These are phyloP conservation scores for Troides oblongomaculatus DNA, from an alignment of 2,888 invertebrate genomes.

Conservation along the genomic window DNA sequence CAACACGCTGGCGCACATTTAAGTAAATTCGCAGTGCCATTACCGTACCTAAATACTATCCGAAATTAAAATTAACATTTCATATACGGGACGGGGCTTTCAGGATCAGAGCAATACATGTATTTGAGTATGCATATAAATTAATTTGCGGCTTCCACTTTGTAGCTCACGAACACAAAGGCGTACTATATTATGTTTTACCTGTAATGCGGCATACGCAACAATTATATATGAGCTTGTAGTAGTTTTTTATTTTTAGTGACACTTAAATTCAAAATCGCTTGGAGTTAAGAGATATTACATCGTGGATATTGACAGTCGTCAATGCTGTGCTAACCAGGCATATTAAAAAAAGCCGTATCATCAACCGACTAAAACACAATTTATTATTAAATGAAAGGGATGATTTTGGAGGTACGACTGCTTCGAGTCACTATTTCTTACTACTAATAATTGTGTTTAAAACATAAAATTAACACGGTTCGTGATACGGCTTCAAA, in stretches of 20 bases:
- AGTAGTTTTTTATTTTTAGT: not conserved
- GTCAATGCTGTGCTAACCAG: too few relatives aligned
- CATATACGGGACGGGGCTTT: not conserved
- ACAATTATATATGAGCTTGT: not conserved
- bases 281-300: too few relatives aligned
- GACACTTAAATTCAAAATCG: too few relatives aligned
- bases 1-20: not conserved
- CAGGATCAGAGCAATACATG: not conserved
- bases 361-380: too few relatives aligned
- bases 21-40: not conserved
- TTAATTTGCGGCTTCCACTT: not conserved
- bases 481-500: too few relatives aligned
- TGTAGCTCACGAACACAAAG: not conserved
- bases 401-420: too few relatives aligned
- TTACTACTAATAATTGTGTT: too few relatives aligned
- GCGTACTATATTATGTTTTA: not conserved
- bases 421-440: too few relatives aligned
- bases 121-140: not conserved
- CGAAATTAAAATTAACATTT: slow-evolving; percentile 2
- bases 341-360: too few relatives aligned
- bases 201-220: not conserved
- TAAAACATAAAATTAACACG: too few relatives aligned
- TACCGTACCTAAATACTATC: not conserved
- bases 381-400: too few relatives aligned
- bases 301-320: too few relatives aligned